Conservation (phyloP, 2,888 invertebrate species). For the Cheilosia impressa region DNA sequence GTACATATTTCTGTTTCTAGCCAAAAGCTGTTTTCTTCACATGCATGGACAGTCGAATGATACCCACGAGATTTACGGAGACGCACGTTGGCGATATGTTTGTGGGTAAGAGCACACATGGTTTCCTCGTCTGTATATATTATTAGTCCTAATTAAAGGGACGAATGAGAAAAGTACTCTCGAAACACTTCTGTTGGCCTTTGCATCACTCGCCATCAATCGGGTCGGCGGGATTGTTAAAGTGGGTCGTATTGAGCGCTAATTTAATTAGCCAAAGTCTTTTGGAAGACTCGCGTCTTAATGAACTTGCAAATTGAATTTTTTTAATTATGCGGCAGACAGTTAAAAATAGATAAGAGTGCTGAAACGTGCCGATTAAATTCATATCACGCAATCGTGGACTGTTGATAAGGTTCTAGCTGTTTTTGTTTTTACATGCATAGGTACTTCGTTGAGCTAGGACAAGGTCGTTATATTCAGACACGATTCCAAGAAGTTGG, state of each 20-base stretch:
- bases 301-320: slow-evolving; percentile 15
- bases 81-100: slow-evolving; percentile 99
- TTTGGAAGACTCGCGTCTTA: slow-evolving; percentile 12
- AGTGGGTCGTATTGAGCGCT: slow-evolving; percentile 30
- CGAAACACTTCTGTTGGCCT: neutral
- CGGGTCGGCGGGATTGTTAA: slow-evolving; percentile 16
- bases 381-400: slow-evolving; percentile 12
- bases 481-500: too few relatives aligned
- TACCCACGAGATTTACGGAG: slow-evolving; percentile 97
- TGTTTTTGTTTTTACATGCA: neutral
- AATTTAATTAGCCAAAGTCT: slow-evolving; percentile 43
- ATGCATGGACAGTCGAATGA: slow-evolving; percentile 99
- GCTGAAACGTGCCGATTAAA: slow-evolving; percentile 23
- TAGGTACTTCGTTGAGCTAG: neutral
- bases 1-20: slow-evolving; percentile 85
- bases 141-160: slow-evolving; percentile 42
- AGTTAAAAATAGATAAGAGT: slow-evolving; percentile 11
- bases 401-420: neutral
- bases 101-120: slow-evolving; percentile 87
- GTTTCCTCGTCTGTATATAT: neutral
- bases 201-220: neutral
- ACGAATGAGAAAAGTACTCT: neutral
- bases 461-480: neutral
- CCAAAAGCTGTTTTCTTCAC: slow-evolving; percentile 98
- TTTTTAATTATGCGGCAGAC: neutral